Base-by-base conservation (phyloP, 2,113 vertebrate genomes). In the Thamnophis sirtalis region DNA sequence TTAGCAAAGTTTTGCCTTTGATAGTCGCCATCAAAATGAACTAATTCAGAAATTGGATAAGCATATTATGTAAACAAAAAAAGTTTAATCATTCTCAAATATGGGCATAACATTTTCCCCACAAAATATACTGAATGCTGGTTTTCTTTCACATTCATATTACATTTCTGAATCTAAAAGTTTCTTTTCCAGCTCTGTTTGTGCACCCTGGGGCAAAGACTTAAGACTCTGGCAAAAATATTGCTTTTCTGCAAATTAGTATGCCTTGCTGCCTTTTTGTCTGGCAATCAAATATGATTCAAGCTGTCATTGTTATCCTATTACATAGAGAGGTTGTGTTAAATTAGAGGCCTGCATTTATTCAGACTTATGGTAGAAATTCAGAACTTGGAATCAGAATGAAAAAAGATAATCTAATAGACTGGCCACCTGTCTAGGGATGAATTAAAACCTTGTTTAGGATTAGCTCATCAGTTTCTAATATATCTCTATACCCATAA, bases 291-390 rank as follows among this genome's bases (percentile, higher is more conserved):
- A 54, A 53, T 87, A 89, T 92, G 68, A 88, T 92, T 92, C 87
- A 92, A 89, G 87, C 87, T 92, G 91, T 92, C 86, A 92, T 92
- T 92, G 91, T 92, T 89, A 92, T 89, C 89, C 87, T 87, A 54
- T 92, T 92, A 92, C 91, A 92, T 26, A 89, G 87, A 89, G 68
- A 89, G 91, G 53, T 84, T 54, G 87, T 73, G 91, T 92, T 89
- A 84, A 92, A 89, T 89, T 58, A 89, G 53, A 89, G 63, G 91
- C 68, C 54, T 92, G 85, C 33, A 43, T 89, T 92, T 73, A 92
- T 92, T 58, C 87, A 89, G 68, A 43, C 87, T 92, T 84, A 89
- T 84, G 87, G 43, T 89, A 56, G n/a, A 73, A 89, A 68, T 84
- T 73, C 87, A 84, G 56, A 51, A 92, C 60, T 92, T 51, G 80